Percentiles rank a stretch among this genome's conserved stretches.
These are phyloP conservation scores for Aphaenogaster rudis DNA, from an alignment of 1,140 invertebrate species.

Conservation along the genomic window DNA sequence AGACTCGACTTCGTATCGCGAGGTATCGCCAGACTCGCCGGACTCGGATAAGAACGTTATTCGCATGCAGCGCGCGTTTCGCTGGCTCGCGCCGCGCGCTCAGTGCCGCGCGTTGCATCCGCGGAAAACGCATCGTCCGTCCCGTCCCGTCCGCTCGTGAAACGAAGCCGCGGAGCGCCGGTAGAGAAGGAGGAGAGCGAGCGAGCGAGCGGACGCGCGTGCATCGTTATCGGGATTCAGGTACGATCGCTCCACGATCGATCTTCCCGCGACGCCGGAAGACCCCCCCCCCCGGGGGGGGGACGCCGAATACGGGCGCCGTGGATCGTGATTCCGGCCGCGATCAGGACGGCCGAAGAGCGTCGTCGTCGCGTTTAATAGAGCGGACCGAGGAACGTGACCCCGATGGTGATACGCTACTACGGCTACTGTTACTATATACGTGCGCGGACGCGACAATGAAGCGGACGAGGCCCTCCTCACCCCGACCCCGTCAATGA, in stretches of 20 bases:
- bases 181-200: background rate
- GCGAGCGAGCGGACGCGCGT: constrained; percentile 28
- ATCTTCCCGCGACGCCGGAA: background rate
- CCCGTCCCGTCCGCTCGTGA: background rate
- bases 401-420: constrained; percentile 9
- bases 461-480: constrained; percentile 13
- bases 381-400: constrained; percentile 62
- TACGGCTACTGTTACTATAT: background rate
- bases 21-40: constrained; percentile 52
- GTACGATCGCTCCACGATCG: constrained; percentile 3
- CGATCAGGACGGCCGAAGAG: background rate
- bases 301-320: constrained; percentile 33
- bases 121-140: constrained; percentile 48
- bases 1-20: constrained; percentile 58
- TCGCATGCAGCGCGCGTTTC: constrained; percentile 50
- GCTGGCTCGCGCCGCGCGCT: constrained; percentile 27
- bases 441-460: constrained; percentile 54
- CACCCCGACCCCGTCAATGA: constrained; percentile 41
- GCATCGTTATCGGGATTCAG: constrained; percentile 37
- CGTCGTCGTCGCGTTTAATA: constrained; percentile 51
- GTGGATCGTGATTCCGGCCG: constrained; percentile 27
- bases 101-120: constrained; percentile 54
- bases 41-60: constrained; percentile 57
- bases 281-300: background rate
- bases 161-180: too few species aligned